A percentile compares a stretch with the other conserved stretches of the same genome.
phyloP scores from a whole-genome alignment of 2,888 invertebrate genomes.

The Penaeus monodon region DNA sequence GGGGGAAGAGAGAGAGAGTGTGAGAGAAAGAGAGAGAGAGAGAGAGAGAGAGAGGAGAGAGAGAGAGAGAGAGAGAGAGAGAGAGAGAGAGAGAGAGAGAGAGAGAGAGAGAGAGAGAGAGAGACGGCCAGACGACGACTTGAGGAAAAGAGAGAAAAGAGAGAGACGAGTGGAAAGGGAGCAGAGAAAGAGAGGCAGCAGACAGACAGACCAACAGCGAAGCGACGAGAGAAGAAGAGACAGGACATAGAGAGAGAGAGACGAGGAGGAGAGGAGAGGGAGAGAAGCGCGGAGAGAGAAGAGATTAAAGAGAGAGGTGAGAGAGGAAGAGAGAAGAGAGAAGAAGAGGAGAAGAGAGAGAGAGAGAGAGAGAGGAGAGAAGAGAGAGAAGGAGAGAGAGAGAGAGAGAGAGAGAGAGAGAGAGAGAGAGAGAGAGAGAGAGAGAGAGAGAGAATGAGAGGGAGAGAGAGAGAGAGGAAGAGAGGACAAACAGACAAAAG shows the following conservation, averaged over 20 bases:
- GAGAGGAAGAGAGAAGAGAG: background rate
- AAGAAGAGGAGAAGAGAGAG: background rate
- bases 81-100: too few relatives aligned
- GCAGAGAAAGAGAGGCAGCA: background rate
- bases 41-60: too few relatives aligned
- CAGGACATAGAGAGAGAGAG: background rate
- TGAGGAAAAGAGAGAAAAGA: background rate
- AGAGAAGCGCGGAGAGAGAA: background rate
- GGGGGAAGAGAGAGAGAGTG: too few relatives aligned
- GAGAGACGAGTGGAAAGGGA: background rate
- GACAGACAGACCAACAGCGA: too few relatives aligned
- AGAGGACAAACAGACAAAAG: background rate
- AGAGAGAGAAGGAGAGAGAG: too few relatives aligned
- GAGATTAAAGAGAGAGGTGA: background rate
- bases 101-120: too few relatives aligned
- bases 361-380: background rate
- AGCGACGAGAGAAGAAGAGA: too few relatives aligned
- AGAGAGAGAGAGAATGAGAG: slow-evolving; percentile 15
- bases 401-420: background rate
- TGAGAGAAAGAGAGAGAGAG: too few relatives aligned
- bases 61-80: too few relatives aligned
- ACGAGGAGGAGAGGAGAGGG: too few relatives aligned
- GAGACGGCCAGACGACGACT: too few relatives aligned
- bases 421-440: background rate
- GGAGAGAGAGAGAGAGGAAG: slow-evolving; percentile 18